Base-by-base conservation (phyloP, 1,140 invertebrate species). In the Heterodera carotae region DNA sequence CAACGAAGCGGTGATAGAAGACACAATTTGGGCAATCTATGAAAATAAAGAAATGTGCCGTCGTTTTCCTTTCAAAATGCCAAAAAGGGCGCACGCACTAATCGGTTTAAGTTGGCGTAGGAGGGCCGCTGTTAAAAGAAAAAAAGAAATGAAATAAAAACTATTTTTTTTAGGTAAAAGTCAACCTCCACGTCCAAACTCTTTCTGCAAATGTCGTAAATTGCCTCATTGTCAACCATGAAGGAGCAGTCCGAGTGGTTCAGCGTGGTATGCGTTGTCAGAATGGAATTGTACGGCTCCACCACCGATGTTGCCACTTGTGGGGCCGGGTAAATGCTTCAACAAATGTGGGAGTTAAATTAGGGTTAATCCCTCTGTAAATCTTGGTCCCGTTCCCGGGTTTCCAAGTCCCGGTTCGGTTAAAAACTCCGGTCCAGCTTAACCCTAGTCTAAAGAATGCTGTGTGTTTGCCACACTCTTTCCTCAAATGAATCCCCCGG, bases 191-290 rank as follows among this genome's bases (percentile, higher is more conserved):
- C 80, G 43, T 81, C 75, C 84, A 95, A 88, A 87, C 94, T 94
- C 62, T 93, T 91, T 68, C 93, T 90, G 89, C 93, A 95, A 88
- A 94, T 94, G 87, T 95, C 93, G 82, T 94, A 95, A 84, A 94
- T 94, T 80, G 93, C 93, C 88, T 94, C 93, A 88, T 92, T 94
- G 89, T 94, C 93, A 27, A 94, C 84, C 81, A 84, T 84, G 69
- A 82, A 85, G 31, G 71, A 75, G 70, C 84, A 88, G 77, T 89
- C 88, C 18, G 87, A 87, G 74, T 87, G 84, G 60, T 87, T 84
- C 56, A 83, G 68, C 29, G 82, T 83, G 31, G 82, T 83, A 60
- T 83, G 82, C 27, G 80, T 87, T 22, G 76, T 81, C 12, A 79
- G 56, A 29, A 81, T 72, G 29, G 77, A 77, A 67, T 79, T 82